phyloP scores from a whole-genome alignment of 2,113 vertebrate species.

The Aptenodytes forsteri region DNA sequence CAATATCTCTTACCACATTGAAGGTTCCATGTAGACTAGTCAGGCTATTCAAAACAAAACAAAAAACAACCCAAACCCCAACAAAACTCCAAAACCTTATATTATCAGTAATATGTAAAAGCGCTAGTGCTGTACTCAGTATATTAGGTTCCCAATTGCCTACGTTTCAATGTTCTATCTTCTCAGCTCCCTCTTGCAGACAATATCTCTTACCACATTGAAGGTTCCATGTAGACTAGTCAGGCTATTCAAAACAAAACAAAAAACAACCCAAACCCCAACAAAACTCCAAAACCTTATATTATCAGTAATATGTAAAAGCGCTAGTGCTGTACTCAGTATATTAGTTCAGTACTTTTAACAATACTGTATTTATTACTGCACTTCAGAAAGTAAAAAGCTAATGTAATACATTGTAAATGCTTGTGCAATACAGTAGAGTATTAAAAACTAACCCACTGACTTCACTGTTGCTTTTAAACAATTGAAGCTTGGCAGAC shows the following conservation, averaged over 20 bases:
- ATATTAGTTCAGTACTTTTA: not conserved
- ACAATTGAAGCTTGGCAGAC: not conserved
- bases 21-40: not conserved
- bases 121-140: not conserved
- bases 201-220: not conserved
- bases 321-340: not conserved
- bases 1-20: not conserved
- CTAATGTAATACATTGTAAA: not conserved
- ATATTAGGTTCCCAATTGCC: not conserved
- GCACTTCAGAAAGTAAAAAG: not conserved
- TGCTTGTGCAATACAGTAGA: not conserved
- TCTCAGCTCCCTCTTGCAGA: not conserved
- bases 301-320: not conserved
- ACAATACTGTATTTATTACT: not conserved
- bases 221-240: not conserved
- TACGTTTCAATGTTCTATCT: not conserved
- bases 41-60: not conserved
- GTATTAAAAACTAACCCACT: not conserved
- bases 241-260: not conserved
- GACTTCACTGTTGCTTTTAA: not conserved
- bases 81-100: not conserved
- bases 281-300: not conserved
- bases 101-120: not conserved
- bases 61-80: not conserved
- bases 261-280: not conserved